phyloP scores from a whole-genome alignment of 2,113 vertebrate genomes.

The Alces alces region DNA sequence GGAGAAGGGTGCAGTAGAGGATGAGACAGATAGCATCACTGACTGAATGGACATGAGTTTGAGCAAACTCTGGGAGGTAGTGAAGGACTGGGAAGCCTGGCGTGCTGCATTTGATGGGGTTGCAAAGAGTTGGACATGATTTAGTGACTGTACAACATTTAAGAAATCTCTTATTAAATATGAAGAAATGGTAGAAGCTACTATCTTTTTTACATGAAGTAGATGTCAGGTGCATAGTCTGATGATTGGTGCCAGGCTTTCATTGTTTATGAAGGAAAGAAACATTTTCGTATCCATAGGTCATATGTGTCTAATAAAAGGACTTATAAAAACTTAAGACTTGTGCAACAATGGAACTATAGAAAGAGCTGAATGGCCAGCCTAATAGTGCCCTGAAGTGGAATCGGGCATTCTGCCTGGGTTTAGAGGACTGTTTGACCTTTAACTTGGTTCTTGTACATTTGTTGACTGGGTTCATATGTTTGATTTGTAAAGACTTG shows the following conservation, averaged over 20 bases:
- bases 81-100: background rate
- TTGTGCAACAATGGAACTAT: background rate
- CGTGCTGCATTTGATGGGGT: background rate
- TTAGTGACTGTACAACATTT: background rate
- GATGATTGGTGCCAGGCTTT: background rate
- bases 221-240: background rate
- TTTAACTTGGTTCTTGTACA: background rate
- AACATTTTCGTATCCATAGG: background rate
- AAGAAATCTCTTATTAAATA: background rate
- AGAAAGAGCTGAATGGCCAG: background rate
- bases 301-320: background rate
- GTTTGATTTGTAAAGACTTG: conserved; percentile 31
- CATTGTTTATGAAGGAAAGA: background rate
- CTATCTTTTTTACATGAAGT: background rate
- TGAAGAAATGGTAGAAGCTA: background rate
- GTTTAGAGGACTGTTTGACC: conserved; percentile 17
- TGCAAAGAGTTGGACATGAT: background rate
- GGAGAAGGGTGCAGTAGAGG: background rate
- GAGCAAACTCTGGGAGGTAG: background rate
- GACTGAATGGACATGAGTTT: background rate
- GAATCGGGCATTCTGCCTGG: background rate
- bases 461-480: background rate
- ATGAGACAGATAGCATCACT: background rate
- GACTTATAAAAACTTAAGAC: background rate
- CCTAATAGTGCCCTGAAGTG: background rate